Evolutionary conservation across 2,797 vertebrate species (phyloP), one percentile per base, ranked within the genome.

Genomic region (Malacoraja senta): DNA sequence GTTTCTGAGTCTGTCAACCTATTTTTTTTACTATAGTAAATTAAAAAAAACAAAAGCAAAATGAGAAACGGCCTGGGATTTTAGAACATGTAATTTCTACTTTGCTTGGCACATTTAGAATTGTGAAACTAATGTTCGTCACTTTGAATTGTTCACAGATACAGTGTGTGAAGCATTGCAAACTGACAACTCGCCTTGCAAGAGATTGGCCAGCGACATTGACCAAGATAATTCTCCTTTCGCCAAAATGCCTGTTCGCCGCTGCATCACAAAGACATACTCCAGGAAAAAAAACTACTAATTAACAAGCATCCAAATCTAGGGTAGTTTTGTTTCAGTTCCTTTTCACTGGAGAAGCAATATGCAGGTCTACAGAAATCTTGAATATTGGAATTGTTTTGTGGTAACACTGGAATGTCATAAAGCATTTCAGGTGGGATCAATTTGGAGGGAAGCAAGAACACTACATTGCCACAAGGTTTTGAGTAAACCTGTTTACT

Each of bases 241-340:
- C 93, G 96, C 93, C 81, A 94, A 93, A 2, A 93, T 94, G 0
- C 35, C 94, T 71, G 95, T 94, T 93, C 96, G 91, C 90, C 95
- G 84, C 2, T 94, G 94, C 80, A 92, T 95, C 53, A 95, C 95
- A 93, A 97, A 95, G 94, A 97, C 95, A 29, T 98, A 97, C 94
- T 98, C 97, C 63, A 96, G 98, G 94, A 99, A 98, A 96, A 53
- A 98, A 97, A 93, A 96, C 98, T 63, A 95, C 71, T 65, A 91
- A 2, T 72, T 72, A 35, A 91, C 68, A 38, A 8, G 32, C 35
- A 91, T 3, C 88, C 72, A 21, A 35, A 44, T 44, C 35, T 44
- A 72, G 19, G 35, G 35, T 91, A 10, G 68, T 19, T 86, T 86
- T 32, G 61, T 86, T 83, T 53, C 38, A 26, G 81, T 63, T 86